Evolutionary conservation across 1,140 invertebrate species (phyloP).

Genomic region (Pseudachorutes palmiensis): DNA sequence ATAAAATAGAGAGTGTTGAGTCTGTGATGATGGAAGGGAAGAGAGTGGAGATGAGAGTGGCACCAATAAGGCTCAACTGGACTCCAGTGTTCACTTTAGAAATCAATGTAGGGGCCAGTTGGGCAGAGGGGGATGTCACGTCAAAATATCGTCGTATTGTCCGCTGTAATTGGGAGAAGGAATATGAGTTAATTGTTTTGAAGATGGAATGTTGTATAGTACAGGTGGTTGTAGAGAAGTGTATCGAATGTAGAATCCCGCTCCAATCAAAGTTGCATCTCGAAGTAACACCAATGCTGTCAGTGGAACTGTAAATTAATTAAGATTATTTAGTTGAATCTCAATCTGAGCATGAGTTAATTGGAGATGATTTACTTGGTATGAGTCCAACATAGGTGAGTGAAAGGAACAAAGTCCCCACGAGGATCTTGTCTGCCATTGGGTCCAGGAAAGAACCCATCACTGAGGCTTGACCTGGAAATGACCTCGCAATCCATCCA

Average conservation of each 20-base stretch:
- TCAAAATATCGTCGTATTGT: constrained; percentile 58
- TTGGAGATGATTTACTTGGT: too few relatives aligned
- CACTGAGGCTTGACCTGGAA: constrained; percentile 79
- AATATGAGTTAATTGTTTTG: background rate
- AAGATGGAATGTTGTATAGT: constrained; percentile 40
- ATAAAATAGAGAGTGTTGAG: constrained; percentile 56
- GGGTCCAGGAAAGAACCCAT: constrained; percentile 94
- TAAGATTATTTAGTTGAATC: background rate
- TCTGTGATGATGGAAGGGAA: constrained; percentile 70
- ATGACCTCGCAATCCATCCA: constrained; percentile 90
- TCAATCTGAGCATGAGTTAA: too few relatives aligned
- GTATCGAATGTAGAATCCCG: constrained; percentile 82
- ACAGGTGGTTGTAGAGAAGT: constrained; percentile 79
- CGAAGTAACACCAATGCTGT: constrained; percentile 72
- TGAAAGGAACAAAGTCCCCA: constrained; percentile 77
- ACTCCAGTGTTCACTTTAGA: constrained; percentile 91
- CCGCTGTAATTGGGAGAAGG: constrained; percentile 50
- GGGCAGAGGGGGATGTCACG: constrained; percentile 77
- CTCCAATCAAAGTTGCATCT: constrained; percentile 70
- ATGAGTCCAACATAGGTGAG: constrained; percentile 76
- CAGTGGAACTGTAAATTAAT: constrained; percentile 51
- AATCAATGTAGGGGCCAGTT: constrained; percentile 77
- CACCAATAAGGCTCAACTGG: constrained; percentile 69
- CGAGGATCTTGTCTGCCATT: constrained; percentile 90
- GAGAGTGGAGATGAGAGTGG: constrained; percentile 67